Evolutionary conservation across 2,888 invertebrate genomes (phyloP).

Genomic region (Tiliacea aurago): DNA sequence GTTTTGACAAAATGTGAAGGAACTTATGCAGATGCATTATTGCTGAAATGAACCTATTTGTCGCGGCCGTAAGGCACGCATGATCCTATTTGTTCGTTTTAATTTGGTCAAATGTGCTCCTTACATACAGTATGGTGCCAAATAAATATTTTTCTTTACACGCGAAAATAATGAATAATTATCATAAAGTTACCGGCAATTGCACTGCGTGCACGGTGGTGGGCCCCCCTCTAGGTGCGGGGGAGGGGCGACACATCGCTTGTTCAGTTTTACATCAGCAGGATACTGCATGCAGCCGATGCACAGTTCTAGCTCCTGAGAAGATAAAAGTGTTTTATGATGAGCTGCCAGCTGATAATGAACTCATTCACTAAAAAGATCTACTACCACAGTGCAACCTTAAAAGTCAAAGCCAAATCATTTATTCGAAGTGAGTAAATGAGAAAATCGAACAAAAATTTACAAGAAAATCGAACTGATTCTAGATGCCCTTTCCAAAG

Average conservation of each 20-base stretch:
- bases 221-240: conserved; percentile 83
- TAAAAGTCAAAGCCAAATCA: background rate
- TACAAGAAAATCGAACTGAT: background rate
- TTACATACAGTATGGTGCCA: no score
- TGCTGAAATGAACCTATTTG: no score
- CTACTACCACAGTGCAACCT: background rate
- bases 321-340: background rate
- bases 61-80: no score
- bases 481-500: background rate
- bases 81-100: no score
- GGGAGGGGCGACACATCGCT: conserved; percentile 91
- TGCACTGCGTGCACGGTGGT: conserved; percentile 81
- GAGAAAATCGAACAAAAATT: no score
- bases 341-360: background rate
- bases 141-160: no score
- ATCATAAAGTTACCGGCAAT: conserved; percentile 77
- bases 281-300: conserved; percentile 96
- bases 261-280: conserved; percentile 95
- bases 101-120: no score
- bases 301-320: conserved; percentile 94
- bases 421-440: background rate
- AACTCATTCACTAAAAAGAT: background rate
- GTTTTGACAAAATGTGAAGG: no score
- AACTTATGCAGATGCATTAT: no score
- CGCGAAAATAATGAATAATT: background rate